Evolutionary conservation across 2,113 vertebrate species (phyloP), one percentile per base, ranked within the genome.

Genomic region (Egretta garzetta): DNA sequence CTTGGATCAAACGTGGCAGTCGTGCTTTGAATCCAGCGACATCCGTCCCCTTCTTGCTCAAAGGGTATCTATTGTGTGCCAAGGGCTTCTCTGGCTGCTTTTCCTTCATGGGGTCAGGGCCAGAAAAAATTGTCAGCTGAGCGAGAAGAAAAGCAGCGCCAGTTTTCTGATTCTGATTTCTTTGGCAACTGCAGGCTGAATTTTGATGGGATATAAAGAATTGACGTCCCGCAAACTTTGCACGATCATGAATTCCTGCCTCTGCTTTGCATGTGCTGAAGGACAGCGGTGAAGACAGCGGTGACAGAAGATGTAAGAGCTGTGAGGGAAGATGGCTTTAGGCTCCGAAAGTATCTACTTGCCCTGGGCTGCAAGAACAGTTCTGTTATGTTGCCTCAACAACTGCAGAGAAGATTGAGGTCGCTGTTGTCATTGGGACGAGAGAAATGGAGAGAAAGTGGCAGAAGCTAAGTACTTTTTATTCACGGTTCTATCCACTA

Each of bases 21-120:
- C 66, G 47, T 41, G 39, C 41, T 80, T 88, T 62, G 87, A 64
- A 66, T 53, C 68, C 91, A 56, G 21, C 41, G 84, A 26, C 15
- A 35, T 0, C 14, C 1, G 56, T 70, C 68, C 47, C 35, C n/a
- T 76, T 32, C 75, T 92, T 28, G 8, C 53, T 89, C 14, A 43
- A 88, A 94, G 83, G n/a, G 10, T n/a, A 58, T 35, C 41, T 43
- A 43, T 43, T 63, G 7, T 8, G 39, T 83, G 32, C 53, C 75
- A 86, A 90, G 75, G 72, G 32, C 59, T 91, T 64, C 56, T 91
- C 68, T n/a, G 81, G n/a, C 70, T 80, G 71, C 79, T 90, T 58
- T 70, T 88, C 49, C 43, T 70, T 60, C 39, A 1, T 9, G 33
- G 62, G 49, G 47, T 67, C 60, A 67, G 33, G 13, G 73, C 26